Evolutionary conservation across 2,113 vertebrate genomes (phyloP), one percentile per base, ranked within the genome.

Genomic region (Charadrius vociferus): DNA sequence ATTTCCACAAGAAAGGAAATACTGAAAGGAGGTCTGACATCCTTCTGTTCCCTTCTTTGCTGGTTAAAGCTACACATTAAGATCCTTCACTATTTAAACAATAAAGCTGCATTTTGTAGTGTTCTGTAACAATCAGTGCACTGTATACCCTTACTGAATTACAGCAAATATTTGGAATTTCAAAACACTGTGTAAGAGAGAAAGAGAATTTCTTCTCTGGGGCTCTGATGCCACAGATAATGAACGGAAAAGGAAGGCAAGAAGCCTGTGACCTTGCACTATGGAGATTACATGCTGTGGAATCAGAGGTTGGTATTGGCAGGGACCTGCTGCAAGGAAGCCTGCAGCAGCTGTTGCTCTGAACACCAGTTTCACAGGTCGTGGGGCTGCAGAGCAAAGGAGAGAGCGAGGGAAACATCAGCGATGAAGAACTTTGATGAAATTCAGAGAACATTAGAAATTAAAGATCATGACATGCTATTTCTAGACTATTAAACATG

Each of bases 401-500:
- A 65, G n/a, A 32, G 52, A 45, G 12, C 12, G 27, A 59, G 8
- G 1, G 1, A 53, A 39, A 92, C 14, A 83, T 63, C 61, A 82
- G 12, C 8, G 3, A 19, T 66, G 66, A 85, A 96, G 74, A 93
- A 95, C 30, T 27, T 3, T 68, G 79, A 88, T 80, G 23, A 90
- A 96, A 97, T 95, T 84, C 50, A 91, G 78, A 77, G 37, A 36
- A 55, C 67, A 63, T 85, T 53, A 87, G 90, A 88, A 90, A 91
- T 96, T 92, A 90, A 93, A 94, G 79, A 97, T 97, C 81, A 87
- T 81, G 37, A 70, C 13, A 70, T 63, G 34, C 82, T 72, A 88
- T 97, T 98, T 97, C 77, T 59, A 97, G 47, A 30, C 77, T 95
- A 92, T 90, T 96, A 96, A 96, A 90, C 36, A 32, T 80, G 41